phyloP scores from a whole-genome alignment of 92 coral and sea anemone species.

The Epizoanthus illoricatus region DNA sequence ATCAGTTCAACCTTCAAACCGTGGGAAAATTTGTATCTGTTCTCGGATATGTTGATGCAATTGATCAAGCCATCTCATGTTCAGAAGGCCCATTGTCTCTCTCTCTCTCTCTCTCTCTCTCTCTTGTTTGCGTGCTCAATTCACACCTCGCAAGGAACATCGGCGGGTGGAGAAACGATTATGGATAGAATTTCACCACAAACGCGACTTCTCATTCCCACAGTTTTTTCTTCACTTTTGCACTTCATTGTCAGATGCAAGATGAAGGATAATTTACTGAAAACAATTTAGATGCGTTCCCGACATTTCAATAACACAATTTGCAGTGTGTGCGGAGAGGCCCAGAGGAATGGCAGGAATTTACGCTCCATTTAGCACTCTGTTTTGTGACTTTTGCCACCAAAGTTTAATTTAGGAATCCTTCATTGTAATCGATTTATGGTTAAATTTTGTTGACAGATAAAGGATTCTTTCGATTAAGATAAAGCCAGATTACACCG shows the following conservation, averaged over 20 bases:
- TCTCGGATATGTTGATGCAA: not conserved
- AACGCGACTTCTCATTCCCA: not conserved
- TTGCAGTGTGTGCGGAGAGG: not conserved
- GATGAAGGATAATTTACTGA: not conserved
- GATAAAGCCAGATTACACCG: conserved; percentile 31
- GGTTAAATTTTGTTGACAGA: conserved; percentile 41
- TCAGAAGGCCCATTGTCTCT: not conserved
- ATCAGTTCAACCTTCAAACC: not conserved
- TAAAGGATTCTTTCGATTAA: conserved; percentile 27
- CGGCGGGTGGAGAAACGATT: not conserved
- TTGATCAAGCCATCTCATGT: conserved; percentile 4
- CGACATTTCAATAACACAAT: not conserved
- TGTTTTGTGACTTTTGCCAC: conserved; percentile 30
- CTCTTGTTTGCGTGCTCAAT: conserved; percentile 6
- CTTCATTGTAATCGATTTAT: conserved; percentile 36
- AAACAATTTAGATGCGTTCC: not conserved
- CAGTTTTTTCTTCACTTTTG: not conserved
- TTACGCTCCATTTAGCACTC: conserved; percentile 10
- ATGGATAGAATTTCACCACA: not conserved
- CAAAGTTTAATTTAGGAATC: conserved; percentile 14
- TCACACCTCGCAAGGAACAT: conserved; percentile 8
- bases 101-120: not conserved
- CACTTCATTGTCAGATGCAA: not conserved
- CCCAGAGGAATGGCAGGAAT: not conserved
- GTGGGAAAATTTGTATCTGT: conserved; percentile 22